A percentile compares a stretch with the other conserved stretches of the same genome.
Evolutionary conservation across 2,888 invertebrate genomes (phyloP).

Genomic region (Aspidapion aeneum): DNA sequence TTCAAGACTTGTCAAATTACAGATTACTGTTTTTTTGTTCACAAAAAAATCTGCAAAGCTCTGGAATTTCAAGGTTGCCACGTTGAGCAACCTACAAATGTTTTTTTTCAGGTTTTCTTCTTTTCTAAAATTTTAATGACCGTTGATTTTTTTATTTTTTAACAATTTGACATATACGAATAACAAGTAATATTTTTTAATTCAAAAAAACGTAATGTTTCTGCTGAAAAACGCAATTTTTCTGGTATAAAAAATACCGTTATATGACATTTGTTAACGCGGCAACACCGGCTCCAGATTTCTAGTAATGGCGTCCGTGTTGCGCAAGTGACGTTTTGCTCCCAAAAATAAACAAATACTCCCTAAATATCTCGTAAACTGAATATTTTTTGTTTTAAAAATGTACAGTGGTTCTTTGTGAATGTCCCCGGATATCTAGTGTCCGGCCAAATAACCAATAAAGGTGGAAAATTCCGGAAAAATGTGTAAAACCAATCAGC

Average conservation of each 20-base stretch:
- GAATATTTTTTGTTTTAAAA: background rate
- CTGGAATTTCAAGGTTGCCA: no score
- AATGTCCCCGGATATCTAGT: background rate
- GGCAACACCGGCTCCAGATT: slow-evolving; percentile 22
- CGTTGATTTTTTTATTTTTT: no score
- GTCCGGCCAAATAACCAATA: slow-evolving; percentile 16
- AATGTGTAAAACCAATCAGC: slow-evolving; percentile 37
- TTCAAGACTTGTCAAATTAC: no score
- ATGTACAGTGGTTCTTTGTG: background rate
- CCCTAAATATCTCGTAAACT: background rate
- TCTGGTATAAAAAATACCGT: background rate
- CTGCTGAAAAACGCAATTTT: no score
- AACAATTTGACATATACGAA: no score
- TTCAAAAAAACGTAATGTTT: no score
- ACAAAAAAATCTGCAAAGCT: no score
- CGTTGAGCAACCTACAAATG: no score
- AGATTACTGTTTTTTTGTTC: no score
- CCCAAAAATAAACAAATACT: slow-evolving; percentile 22
- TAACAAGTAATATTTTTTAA: no score
- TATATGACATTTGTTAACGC: background rate
- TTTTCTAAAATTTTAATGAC: no score
- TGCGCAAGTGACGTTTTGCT: slow-evolving; percentile 43
- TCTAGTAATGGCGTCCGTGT: slow-evolving; percentile 31
- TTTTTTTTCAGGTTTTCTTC: no score
- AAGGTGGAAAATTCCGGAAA: slow-evolving; percentile 20